Base-by-base conservation (phyloP, 2,113 vertebrate species). In the Polypterus senegalus region DNA sequence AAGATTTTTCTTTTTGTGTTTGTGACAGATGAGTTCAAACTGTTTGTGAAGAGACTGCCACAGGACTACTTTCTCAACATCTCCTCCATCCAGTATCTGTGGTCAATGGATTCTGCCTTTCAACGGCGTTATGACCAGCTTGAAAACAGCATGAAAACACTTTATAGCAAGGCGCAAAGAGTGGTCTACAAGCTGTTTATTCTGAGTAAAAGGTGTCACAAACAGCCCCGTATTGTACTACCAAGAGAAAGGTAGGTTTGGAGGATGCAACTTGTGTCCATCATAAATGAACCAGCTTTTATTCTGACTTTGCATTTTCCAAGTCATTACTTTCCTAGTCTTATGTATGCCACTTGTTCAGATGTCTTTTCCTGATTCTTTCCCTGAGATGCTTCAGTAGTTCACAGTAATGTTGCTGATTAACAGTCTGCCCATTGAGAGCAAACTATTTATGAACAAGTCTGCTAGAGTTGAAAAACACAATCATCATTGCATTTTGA, bases 171-270 rank as follows among this genome's bases (percentile, higher is more conserved):
- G 75, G 92, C 92, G 1, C 89, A 96, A 74, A 88, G 86, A 74
- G 92, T 94, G 56, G 89, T 96, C 62, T 91, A 90, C 78, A 97
- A 97, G 71, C 92, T 98, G 74, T 98, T 97, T 66, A 90, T 91
- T 69, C 91, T 97, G 52, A 98, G 94, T 71, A 97, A 97, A 78
- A 88, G 94, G 63, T 98, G 95, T 66, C 91, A 92, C 68, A 86
- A 88, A 9, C 94, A 98, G 68, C 95, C 94, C 0, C 83, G 92
- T 67, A 87, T 98, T 73, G 88, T 79, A 69, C 77, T 96, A 60
- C 93, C 93, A 0, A 79, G 84, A 66, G 85, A 92, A 75, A 88
- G 91, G 95, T 98, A 82, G 90, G 80, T 60, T 60, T 27, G 27
- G 27, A 27, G 27, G 27, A 27, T 27, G 27, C 27, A 27, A 27